Evolutionary conservation across 2,888 invertebrate species (phyloP), one percentile per base, ranked within the genome.

Genomic region (Eupithecia inturbata): DNA sequence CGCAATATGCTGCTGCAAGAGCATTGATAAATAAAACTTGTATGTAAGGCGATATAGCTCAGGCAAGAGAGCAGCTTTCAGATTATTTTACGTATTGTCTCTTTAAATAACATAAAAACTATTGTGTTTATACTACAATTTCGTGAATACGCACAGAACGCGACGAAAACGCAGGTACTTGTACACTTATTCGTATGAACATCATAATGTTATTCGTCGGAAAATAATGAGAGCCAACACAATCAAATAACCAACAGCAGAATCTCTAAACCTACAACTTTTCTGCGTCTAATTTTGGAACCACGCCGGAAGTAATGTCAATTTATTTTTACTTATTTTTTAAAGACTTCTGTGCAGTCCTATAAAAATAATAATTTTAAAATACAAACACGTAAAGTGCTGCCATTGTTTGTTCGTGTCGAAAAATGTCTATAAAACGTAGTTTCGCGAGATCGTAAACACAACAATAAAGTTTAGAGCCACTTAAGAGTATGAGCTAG

Each of bases 381-480:
- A 77, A 78, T 78, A 77, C 69, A 67, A 49, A 57, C 77, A 78
- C 74, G 78, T 75, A 77, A 80, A 83, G 77, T 79, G 75, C 77
- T 73, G 82, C 78, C 78, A 82, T 80, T 82, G 81, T 80, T 80
- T 82, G 77, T 79, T 79, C 80, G 71, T 76, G 79, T 77, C 80
- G 83, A 83, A 85, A 84, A 85, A 84, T 86, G 77, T 80, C 82
- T 78, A 83, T 84, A 85, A 84, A 76, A 83, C 76, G 85, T 86
- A 87, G 85, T 86, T 85, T 82, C 82, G 80, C 76, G 80, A 80
- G 84, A 81, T 89, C 89, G 88, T 92, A 91, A 92, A 91, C 91
- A 90, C 87, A 85, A 90, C 88, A 89, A 91, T 92, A 91, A 91
- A 91, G 86, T 91, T 92, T 91, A 91, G 90, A 84, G 87, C 88